Evolutionary conservation across 1,140 invertebrate genomes (phyloP).

Genomic region (Heliothis virescens): DNA sequence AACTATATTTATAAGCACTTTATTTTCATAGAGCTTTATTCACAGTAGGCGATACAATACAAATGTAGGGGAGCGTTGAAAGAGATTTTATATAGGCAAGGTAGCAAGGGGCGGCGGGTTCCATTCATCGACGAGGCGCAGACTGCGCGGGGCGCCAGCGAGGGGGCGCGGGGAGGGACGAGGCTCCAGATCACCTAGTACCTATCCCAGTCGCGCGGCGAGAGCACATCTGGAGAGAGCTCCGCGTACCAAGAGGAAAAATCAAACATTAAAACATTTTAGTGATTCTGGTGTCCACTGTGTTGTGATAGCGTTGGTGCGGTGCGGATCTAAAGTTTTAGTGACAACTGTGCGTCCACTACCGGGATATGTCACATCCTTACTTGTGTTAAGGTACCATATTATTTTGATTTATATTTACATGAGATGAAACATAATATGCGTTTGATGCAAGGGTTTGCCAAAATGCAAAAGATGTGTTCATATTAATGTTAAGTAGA

Average conservation of each 20-base stretch:
- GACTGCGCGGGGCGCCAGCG: slow-evolving; percentile 70
- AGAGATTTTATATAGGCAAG: slow-evolving; percentile 73
- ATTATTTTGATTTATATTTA: slow-evolving; percentile 2
- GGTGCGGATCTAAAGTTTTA: not conserved
- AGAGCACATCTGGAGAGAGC: slow-evolving; percentile 49
- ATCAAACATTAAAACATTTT: slow-evolving; percentile 44
- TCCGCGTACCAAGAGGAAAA: not conserved
- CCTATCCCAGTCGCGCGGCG: slow-evolving; percentile 62
- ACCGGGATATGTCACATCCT: slow-evolving; percentile 33
- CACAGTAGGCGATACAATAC: slow-evolving; percentile 73
- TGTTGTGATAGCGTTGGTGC: slow-evolving; percentile 13
- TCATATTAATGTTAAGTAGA: not conserved
- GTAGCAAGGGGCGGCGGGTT: slow-evolving; percentile 62
- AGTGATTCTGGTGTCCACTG: slow-evolving; percentile 17
- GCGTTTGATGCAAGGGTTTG: not conserved
- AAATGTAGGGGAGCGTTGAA: slow-evolving; percentile 72
- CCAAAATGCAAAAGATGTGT: too few relatives aligned
- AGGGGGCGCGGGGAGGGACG: slow-evolving; percentile 57
- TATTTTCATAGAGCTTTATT: slow-evolving; percentile 82
- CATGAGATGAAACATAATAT: not conserved
- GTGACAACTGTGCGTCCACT: slow-evolving; percentile 10
- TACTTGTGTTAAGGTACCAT: slow-evolving; percentile 24
- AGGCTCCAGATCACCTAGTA: slow-evolving; percentile 77
- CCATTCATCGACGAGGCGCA: slow-evolving; percentile 81
- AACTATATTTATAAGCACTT: slow-evolving; percentile 64